A percentile compares a stretch with the other conserved stretches of the same genome.
Evolutionary conservation across 2,888 invertebrate genomes (phyloP).

Genomic region (Eucriotettix oculatus): DNA sequence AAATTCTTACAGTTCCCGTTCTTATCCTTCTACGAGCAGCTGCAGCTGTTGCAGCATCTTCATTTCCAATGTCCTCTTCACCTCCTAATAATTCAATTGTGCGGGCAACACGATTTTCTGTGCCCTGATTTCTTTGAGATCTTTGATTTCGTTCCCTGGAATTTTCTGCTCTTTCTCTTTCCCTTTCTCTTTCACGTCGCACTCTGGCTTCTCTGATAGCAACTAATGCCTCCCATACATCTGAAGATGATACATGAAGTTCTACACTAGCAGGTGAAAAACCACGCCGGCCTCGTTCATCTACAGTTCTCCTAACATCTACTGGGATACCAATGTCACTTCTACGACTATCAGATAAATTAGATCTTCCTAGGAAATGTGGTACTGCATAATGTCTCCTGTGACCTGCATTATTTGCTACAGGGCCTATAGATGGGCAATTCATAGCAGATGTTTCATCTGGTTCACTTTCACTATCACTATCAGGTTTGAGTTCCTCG

Average conservation of each 20-base stretch:
- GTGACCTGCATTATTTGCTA: too few relatives aligned
- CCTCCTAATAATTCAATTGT: not conserved
- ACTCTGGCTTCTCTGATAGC: conserved; percentile 44
- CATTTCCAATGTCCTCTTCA: not conserved
- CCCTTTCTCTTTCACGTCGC: conserved; percentile 12
- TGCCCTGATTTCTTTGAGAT: not conserved
- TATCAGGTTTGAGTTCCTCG: not conserved
- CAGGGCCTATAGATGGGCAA: too few relatives aligned
- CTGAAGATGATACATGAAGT: conserved; percentile 29
- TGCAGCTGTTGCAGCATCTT: not conserved
- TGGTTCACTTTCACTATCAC: conserved; percentile 10
- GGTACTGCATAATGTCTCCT: too few relatives aligned
- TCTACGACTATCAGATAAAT: too few relatives aligned
- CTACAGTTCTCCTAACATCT: conserved; percentile 2
- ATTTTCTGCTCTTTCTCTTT: not conserved
- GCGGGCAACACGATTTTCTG: not conserved
- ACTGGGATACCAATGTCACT: not conserved
- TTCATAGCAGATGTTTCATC: not conserved
- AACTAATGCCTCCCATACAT: conserved; percentile 51
- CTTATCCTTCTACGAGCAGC: not conserved
- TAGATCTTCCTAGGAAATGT: too few relatives aligned
- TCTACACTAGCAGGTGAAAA: conserved; percentile 24
- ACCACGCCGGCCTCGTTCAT: conserved; percentile 15
- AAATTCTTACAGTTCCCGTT: not conserved
- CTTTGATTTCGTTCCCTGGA: not conserved